Evolutionary conservation across 2,888 invertebrate species (phyloP).

Genomic region (Colletes collaris): DNA sequence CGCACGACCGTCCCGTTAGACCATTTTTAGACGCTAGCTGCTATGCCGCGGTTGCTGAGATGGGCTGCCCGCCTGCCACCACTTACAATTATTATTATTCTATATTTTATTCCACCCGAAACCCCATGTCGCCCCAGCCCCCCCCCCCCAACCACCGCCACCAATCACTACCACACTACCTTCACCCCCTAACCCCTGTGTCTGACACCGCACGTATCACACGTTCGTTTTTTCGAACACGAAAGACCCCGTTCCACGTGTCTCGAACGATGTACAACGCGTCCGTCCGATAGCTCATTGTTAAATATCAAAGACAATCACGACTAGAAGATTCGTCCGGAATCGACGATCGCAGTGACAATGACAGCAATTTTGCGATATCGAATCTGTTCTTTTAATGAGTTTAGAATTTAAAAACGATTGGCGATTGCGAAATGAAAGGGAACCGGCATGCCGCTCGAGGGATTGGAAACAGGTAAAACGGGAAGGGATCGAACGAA

Average conservation of each 20-base stretch:
- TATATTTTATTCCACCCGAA: conserved; percentile 62
- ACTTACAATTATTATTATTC: conserved; percentile 77
- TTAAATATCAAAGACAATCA: background rate
- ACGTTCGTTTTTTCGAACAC: conserved; percentile 62
- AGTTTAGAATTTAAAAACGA: conserved; percentile 21
- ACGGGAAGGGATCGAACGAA: conserved; percentile 4
- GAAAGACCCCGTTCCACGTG: conserved; percentile 28
- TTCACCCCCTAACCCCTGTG: conserved; percentile 46
- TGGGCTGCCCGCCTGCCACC: conserved; percentile 81
- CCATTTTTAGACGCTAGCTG: conserved; percentile 76
- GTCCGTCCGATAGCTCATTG: conserved; percentile 39
- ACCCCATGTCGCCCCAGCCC: conserved; percentile 12
- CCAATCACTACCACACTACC: conserved; percentile 44
- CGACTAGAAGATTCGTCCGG: conserved; percentile 50
- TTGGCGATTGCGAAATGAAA: conserved; percentile 24
- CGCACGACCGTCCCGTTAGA: conserved; percentile 76
- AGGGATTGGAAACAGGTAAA: conserved; percentile 25
- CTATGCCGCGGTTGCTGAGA: conserved; percentile 81
- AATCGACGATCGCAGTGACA: conserved; percentile 71
- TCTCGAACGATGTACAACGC: conserved; percentile 37
- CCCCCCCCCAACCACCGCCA: conserved; percentile 15
- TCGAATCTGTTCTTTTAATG: conserved; percentile 3
- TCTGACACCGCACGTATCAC: conserved; percentile 68
- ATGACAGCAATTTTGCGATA: conserved; percentile 61
- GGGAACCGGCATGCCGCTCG: conserved; percentile 19